A percentile compares a stretch with the other conserved stretches of the same genome.
These are phyloP conservation scores for Solenopsis invicta DNA, from an alignment of 1,140 invertebrate species.

Conservation along the genomic window DNA sequence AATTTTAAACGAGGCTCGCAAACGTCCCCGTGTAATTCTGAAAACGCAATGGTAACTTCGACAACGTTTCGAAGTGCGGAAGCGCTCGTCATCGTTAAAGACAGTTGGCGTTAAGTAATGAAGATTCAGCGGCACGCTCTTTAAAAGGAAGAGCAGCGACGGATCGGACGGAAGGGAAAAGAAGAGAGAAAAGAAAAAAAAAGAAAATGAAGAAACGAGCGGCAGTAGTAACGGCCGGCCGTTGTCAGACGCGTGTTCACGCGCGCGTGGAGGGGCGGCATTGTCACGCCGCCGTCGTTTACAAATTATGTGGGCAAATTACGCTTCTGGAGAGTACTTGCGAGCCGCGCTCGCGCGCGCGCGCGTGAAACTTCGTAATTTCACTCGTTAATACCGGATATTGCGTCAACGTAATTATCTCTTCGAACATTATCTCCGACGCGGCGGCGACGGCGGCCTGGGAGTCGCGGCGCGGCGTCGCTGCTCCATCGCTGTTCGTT, in stretches of 20 bases:
- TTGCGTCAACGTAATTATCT: constrained; percentile 64
- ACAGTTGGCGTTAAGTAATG: constrained; percentile 59
- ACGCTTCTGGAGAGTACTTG: constrained; percentile 12
- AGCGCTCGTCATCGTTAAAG: constrained; percentile 26
- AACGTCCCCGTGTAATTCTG: neutral
- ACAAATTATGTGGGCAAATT: constrained; percentile 46
- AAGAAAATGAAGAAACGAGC: constrained; percentile 44
- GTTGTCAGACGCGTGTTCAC: constrained; percentile 61
- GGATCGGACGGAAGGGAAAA: neutral
- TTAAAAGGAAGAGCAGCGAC: neutral
- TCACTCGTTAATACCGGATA: constrained; percentile 52
- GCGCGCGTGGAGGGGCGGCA: constrained; percentile 40
- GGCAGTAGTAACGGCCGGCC: constrained; percentile 71
- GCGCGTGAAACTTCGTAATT: constrained; percentile 63
- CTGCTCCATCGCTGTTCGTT: constrained; percentile 9
- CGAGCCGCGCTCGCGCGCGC: neutral
- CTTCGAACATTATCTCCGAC: constrained; percentile 39
- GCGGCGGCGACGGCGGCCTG: neutral
- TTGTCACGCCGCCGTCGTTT: constrained; percentile 53
- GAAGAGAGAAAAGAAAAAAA: neutral
- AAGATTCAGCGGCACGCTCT: constrained; percentile 33
- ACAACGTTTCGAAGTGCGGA: constrained; percentile 5
- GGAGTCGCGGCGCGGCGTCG: constrained; percentile 9
- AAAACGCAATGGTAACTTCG: neutral
- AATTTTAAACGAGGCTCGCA: constrained; percentile 23